A percentile compares a stretch with the other conserved stretches of the same genome.
These are phyloP conservation scores for Intellagama lesueurii DNA, from an alignment of 2,797 vertebrate species.

Conservation along the genomic window DNA sequence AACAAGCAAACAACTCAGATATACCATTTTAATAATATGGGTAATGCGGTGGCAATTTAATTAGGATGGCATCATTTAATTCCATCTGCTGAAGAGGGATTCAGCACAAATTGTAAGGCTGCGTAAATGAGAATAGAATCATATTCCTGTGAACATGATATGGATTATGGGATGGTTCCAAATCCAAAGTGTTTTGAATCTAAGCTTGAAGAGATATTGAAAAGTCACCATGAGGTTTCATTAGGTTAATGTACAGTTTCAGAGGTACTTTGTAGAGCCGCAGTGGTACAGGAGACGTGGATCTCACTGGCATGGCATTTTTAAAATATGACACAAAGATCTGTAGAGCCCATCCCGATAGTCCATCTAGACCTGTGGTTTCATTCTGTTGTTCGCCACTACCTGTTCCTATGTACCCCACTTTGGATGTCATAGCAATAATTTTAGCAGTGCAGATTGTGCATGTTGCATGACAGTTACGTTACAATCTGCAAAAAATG, in stretches of 20 bases:
- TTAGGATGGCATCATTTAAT: constrained; percentile 6
- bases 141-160: constrained; percentile 41
- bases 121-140: constrained; percentile 55
- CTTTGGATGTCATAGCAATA: neutral
- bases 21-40: neutral
- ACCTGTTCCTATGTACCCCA: neutral
- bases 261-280: too few relatives aligned
- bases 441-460: neutral
- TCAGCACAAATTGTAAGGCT: neutral
- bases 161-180: constrained; percentile 29
- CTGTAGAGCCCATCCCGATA: neutral
- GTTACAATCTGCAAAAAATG: neutral
- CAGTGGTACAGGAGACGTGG: neutral
- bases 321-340: neutral
- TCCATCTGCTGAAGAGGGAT: neutral
- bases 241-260: neutral
- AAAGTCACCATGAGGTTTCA: constrained; percentile 11
- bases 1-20: constrained; percentile 51
- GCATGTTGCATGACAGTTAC: constrained; percentile 3
- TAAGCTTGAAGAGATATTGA: constrained; percentile 22
- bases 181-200: constrained; percentile 24
- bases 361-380: neutral
- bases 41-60: constrained; percentile 18
- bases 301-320: constrained; percentile 37
- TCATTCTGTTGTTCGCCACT: neutral